Evolutionary conservation across 2,113 vertebrate species (phyloP).

Genomic region (Hylia prasina): DNA sequence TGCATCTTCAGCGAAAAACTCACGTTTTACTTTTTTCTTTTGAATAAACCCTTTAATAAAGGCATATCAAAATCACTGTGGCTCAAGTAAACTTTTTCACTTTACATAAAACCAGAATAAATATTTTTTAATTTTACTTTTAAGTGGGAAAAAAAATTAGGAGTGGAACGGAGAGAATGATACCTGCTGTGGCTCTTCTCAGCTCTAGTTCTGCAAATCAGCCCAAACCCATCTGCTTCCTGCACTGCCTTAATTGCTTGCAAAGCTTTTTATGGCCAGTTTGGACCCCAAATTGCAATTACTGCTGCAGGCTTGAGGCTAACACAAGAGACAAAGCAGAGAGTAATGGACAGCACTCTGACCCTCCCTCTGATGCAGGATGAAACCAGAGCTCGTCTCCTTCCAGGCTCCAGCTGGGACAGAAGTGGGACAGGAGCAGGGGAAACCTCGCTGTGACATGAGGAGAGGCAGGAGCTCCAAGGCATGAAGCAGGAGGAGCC

Average conservation of each 20-base stretch:
- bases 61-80: accelerated
- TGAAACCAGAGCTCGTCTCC: background rate
- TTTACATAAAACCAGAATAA: background rate
- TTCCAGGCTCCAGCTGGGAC: background rate
- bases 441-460: background rate
- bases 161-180: background rate
- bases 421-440: background rate
- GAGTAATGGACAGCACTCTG: background rate
- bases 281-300: constrained; percentile 33
- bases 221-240: background rate
- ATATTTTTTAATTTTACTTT: background rate
- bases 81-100: background rate
- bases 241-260: background rate
- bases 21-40: background rate
- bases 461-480: background rate
- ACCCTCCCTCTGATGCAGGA: background rate
- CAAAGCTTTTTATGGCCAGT: constrained; percentile 16
- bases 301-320: background rate
- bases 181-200: background rate
- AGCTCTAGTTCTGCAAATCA: background rate
- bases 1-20: background rate
- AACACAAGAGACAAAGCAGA: background rate
- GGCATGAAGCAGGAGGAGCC: background rate
- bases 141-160: background rate
- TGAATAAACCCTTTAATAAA: accelerated